Evolutionary conservation across 1,140 invertebrate genomes (phyloP), one percentile per base, ranked within the genome.

Genomic region (Ylistrum balloti): DNA sequence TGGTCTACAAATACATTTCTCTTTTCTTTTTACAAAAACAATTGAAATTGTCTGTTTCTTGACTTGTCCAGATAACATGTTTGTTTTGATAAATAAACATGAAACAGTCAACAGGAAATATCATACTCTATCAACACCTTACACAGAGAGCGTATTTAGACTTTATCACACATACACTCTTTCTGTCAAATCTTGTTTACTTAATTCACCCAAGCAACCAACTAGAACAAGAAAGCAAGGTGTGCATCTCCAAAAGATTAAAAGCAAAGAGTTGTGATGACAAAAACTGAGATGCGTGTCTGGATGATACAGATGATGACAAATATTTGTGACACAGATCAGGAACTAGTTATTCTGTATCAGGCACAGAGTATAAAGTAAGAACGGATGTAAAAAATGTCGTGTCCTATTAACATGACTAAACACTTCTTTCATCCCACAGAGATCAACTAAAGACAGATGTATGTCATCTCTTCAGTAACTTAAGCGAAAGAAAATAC

Each of bases 41-140:
- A 74, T n/a, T 28, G 56, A 74, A 74, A 74, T 74, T 74, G 56
- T 74, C 5, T 28, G 56, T 74, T 74, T 74, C n/a, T 74, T 74
- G 56, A 74, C 56, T 74, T 74, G 28, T 74, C n/a, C 41, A 1
- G 9, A 45, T 15, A 17, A 45, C 41, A 9, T 15, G 41, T 45
- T 45, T 9, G 28, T n/a, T 74, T 74, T 74, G 56, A 28, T n/a
- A 17, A n/a, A n/a, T n/a, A n/a, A n/a, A n/a, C n/a, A n/a, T n/a
- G n/a, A n/a, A n/a, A n/a, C n/a, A n/a, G n/a, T n/a, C n/a, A n/a
- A n/a, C n/a, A n/a, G n/a, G n/a, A n/a, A n/a, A n/a, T n/a, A n/a
- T n/a, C n/a, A n/a, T n/a, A n/a, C n/a, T n/a, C n/a, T n/a, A n/a
- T n/a, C n/a, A n/a, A n/a, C n/a, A n/a, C n/a, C n/a, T n/a, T n/a